Evolutionary conservation across 2,888 invertebrate genomes (phyloP), one percentile per base, ranked within the genome.

Genomic region (Dysmachus trigonus): DNA sequence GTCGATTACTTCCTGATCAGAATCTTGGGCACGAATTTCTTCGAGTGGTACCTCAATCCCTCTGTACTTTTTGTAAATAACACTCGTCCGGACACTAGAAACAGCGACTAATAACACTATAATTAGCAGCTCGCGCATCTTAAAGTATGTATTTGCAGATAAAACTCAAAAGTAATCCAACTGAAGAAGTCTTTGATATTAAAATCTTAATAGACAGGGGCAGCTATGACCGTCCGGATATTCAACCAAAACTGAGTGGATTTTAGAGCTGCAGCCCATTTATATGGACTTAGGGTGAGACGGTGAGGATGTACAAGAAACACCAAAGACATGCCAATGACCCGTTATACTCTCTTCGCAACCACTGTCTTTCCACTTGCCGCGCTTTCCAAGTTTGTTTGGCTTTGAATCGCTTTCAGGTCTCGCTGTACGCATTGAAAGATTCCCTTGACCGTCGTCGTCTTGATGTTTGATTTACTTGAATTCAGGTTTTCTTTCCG

Each of bases 291-390:
- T 77, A n/a, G 35, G 76, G 10, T 33, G 47, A 73, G 33, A 86
- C 77, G 76, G 83, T 84, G 77, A 84, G 79, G 85, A 81, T 86
- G 86, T 41, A 30, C 47, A 62, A 18, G 33, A 73, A 35, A 73
- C 35, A 18, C 31, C 33, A 35, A 81, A 81, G 87, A 86, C 84
- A 83, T 62, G 87, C 86, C 87, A 87, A 86, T 85, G 87, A 86
- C 87, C 87, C 86, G 85, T 87, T 87, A 87, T 79, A 62, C 51
- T 85, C 73, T 85, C 85, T 74, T 74, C 74, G 30, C 8, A 76
- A 85, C 30, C 22, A 72, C 51, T 35, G 10, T 33, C 15, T 15
- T 35, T 22, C 35, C 79, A 33, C 38, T 33, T 33, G 38, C 41
- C 38, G 30, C 30, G 15, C 83, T 83, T 83, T 72, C 41, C 41